Base-by-base conservation (phyloP, 2,797 vertebrate species). In the Euphonia xanthogaster region DNA sequence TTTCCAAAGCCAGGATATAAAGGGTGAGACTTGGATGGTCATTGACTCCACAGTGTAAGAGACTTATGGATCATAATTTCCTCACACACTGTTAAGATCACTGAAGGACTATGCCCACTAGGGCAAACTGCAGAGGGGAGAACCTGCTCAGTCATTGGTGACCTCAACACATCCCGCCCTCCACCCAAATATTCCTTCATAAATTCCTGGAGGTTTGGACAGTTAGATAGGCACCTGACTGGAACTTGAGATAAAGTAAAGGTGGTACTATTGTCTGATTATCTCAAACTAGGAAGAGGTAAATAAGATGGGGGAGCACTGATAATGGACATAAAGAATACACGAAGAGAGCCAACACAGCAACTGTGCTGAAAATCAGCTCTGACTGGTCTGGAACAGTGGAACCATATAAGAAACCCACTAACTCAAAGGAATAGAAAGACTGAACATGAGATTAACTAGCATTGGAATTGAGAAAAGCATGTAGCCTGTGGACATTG, bases 271-370 rank as follows among this genome's bases (percentile, higher is more conserved):
- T 24, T 44, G 15, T 51, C 23, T 67, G n/a, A 37, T 51, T 51
- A n/a, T 37, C 5, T 75, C n/a, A 44, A 10, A 23, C 10, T 67
- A 44, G 27, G 44, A 57, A 35, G 53, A 84, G 12, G 14, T 13
- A 66, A n/a, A 58, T 42, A 23, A 51, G 7, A 1, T 60, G 45
- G 15, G 5, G 8, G 10, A 67, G 19, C 12, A 28, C 23, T 37
- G 39, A 37, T 28, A 23, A n/a, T 58, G 15, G 30, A 8, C 23
- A 44, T 23, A 51, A 74, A 74, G 51, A 23, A 23, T 20, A 35
- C 45, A 20, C 0, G 0, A 44, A 37, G 23, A 37, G 23, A 58
- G 8, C 1, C 10, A 66, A 3, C 7, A 23, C 19, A 23, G 45
- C n/a, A 37, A 9, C 10, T 67, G 37, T 37, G n/a, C 53, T 44